Evolutionary conservation across 2,888 invertebrate genomes (phyloP).

Genomic region (Andrena hattorfiana): DNA sequence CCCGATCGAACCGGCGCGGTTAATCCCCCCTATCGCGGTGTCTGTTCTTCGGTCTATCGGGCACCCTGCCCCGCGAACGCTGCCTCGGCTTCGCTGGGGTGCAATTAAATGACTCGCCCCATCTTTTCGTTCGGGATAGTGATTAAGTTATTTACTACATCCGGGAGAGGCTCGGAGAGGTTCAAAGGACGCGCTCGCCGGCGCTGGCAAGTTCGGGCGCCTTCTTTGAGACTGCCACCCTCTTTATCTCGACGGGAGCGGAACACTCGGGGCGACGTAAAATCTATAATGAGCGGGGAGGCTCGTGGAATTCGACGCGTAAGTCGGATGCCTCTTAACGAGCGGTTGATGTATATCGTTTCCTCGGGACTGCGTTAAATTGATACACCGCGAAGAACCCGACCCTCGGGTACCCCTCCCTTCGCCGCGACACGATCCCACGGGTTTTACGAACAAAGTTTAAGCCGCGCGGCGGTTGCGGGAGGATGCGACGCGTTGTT

Average conservation of each 20-base stretch:
- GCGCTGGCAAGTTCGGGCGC: background rate
- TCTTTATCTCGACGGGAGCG: constrained; percentile 3
- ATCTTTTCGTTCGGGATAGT: no score
- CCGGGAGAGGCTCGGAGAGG: background rate
- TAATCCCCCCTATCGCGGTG: background rate
- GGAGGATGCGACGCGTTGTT: constrained; percentile 56
- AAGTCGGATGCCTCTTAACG: constrained; percentile 43
- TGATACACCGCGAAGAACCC: constrained; percentile 49
- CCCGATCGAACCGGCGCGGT: background rate
- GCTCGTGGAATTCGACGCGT: constrained; percentile 35
- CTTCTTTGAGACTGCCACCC: constrained; percentile 25
- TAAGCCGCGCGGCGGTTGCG: constrained; percentile 52
- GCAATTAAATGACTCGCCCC: background rate
- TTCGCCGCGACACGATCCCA: constrained; percentile 1
- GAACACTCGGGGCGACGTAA: constrained; percentile 43
- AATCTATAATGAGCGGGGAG: constrained; percentile 53
- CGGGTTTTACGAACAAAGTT: constrained; percentile 58
- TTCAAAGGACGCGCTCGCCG: constrained; percentile 1
- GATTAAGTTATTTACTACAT: no score
- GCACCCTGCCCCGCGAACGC: background rate
- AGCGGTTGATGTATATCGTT: constrained; percentile 23
- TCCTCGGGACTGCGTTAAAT: constrained; percentile 59
- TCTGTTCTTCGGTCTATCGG: background rate
- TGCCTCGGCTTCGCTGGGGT: background rate
- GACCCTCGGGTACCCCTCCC: background rate